Percentiles rank a stretch among this genome's conserved stretches.
Evolutionary conservation across 2,113 vertebrate species (phyloP).

Genomic region (Hydrolagus affinis): DNA sequence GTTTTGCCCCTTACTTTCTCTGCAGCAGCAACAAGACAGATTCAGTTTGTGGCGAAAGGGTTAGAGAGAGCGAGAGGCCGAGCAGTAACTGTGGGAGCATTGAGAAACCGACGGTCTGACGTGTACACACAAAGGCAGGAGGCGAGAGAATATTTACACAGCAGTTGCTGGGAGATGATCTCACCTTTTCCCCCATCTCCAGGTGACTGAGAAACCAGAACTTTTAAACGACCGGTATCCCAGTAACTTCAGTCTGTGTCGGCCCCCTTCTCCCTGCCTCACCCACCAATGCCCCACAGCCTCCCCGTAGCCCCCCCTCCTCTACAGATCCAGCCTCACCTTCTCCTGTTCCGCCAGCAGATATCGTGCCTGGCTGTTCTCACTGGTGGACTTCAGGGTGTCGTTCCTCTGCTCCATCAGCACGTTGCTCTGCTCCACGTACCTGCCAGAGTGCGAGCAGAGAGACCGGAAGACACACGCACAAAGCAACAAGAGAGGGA

Average conservation of each 20-base stretch:
- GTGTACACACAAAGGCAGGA: not conserved
- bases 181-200: too few species aligned
- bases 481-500: not conserved
- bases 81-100: not conserved
- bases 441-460: conserved; percentile 50
- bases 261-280: not conserved
- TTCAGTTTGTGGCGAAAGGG: not conserved
- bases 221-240: too few species aligned
- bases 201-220: too few species aligned
- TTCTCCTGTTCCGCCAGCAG: conserved; percentile 91
- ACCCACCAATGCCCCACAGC: not conserved
- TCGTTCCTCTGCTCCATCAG: conserved; percentile 85
- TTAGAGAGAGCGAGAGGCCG: not conserved
- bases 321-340: conserved; percentile 51
- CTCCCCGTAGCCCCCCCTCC: not conserved
- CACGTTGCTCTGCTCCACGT: conserved; percentile 83
- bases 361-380: conserved; percentile 78
- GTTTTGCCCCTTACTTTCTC: too few species aligned
- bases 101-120: not conserved
- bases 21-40: too few species aligned
- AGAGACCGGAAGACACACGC: not conserved
- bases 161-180: not conserved
- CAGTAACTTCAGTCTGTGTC: too few species aligned
- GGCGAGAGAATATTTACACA: not conserved
- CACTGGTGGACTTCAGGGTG: conserved; percentile 72